phyloP scores from a whole-genome alignment of 2,888 invertebrate species.

The Autographa gamma region DNA sequence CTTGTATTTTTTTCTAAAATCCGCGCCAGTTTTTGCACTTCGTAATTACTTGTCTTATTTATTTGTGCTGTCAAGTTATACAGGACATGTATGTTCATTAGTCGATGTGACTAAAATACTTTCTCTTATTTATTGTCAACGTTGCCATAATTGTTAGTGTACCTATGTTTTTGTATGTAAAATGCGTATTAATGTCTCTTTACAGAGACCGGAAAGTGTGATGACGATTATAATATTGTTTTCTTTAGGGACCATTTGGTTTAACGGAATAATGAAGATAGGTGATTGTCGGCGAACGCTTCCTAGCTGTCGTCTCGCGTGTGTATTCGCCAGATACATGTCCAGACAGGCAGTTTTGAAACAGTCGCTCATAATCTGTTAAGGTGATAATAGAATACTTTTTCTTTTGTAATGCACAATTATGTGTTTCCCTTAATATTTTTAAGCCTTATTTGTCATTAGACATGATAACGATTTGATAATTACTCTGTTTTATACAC shows the following conservation, averaged over 20 bases:
- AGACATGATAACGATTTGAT: conserved; percentile 69
- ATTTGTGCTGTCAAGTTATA: conserved; percentile 82
- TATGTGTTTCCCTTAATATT: conserved; percentile 76
- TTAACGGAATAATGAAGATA: conserved; percentile 74
- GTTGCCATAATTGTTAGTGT: conserved; percentile 89
- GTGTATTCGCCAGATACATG: conserved; percentile 80
- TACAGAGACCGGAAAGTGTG: conserved; percentile 80
- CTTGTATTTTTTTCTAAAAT: conserved; percentile 86
- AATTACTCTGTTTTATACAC: conserved; percentile 68
- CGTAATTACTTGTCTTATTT: conserved; percentile 68
- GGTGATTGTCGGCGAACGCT: conserved; percentile 67
- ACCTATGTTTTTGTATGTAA: conserved; percentile 80
- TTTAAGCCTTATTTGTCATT: conserved; percentile 77
- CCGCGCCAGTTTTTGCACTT: conserved; percentile 78
- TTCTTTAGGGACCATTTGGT: conserved; percentile 88
- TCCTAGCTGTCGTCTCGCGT: conserved; percentile 60
- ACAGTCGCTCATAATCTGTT: conserved; percentile 66
- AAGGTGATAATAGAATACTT: conserved; percentile 86
- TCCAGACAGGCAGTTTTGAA: conserved; percentile 63
- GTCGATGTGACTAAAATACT: conserved; percentile 82
- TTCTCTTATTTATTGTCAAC: conserved; percentile 87
- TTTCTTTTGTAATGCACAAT: conserved; percentile 85
- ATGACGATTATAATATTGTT: conserved; percentile 84
- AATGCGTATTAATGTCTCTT: conserved; percentile 85
- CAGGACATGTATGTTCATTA: conserved; percentile 69